Base-by-base conservation (phyloP, 2,888 invertebrate genomes). In the Drosophila putrida region DNA sequence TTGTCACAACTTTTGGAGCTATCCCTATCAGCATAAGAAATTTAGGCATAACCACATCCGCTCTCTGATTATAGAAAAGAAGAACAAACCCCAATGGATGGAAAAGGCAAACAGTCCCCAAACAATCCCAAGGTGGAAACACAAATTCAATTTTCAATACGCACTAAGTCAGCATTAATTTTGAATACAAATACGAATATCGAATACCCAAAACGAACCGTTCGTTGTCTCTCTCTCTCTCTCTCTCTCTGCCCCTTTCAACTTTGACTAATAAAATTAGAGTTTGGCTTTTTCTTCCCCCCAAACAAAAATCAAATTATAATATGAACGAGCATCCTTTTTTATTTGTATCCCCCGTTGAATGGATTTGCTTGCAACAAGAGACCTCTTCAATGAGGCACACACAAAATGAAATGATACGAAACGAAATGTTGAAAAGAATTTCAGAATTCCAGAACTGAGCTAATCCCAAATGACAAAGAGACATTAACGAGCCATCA, bases 401-500 rank as follows among this genome's bases (percentile, higher is more conserved):
- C 46, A 70, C 47, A 70, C 57, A 58, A 61, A 64, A 60, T 46
- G 71, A 27, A 55, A 53, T 43, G 57, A 51, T 35, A n/a, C 13
- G 50, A 39, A 49, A 38, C 51, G 58, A 58, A 36, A 44, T 55
- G 46, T 41, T 8, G 13, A 25, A 27, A 13, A 33, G 59, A 62
- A 53, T 43, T 43, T 15, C 25, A 31, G 25, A 38, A 20, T 33
- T 75, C 5, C 31, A 31, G 64, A 61, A 20, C 41, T 20, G 11
- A 49, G 43, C 68, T 85, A 85, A 85, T 82, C 80, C 77, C 77
- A 38, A 55, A 73, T 73, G 84, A 84, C 78, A 81, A 71, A 65
- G 60, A 59, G 44, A 64, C 50, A 49, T 43, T 43, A 43, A 25
- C 43, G 43, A 43, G 8, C 60, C 75, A 66, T 68, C 80, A 66